These are phyloP conservation scores for Oryctolagus cuniculus DNA, from an alignment of 2,113 vertebrate genomes.

Conservation along the genomic window mOryCun1.1 NC_091440.1:64640501-64641000, in stretches of 20 bases:
- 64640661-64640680: background rate
- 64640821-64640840: background rate
- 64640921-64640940: no score
- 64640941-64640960: no score
- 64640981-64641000: background rate
- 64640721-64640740: background rate
- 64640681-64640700: background rate
- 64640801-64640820: background rate
- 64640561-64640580: no score
- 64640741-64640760: background rate
- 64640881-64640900: no score
- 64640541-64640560: no score
- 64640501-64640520: background rate
- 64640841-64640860: background rate
- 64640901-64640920: no score
- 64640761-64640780: background rate
- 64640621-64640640: background rate
- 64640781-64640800: background rate
- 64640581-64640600: background rate
- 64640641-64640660: no score
- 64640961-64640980: background rate
- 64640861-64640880: background rate
- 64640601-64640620: background rate
- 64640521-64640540: rapidly evolving
- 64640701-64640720: background rate